Conservation (phyloP, 1,140 invertebrate genomes). For the Danaus plexippus region DNA sequence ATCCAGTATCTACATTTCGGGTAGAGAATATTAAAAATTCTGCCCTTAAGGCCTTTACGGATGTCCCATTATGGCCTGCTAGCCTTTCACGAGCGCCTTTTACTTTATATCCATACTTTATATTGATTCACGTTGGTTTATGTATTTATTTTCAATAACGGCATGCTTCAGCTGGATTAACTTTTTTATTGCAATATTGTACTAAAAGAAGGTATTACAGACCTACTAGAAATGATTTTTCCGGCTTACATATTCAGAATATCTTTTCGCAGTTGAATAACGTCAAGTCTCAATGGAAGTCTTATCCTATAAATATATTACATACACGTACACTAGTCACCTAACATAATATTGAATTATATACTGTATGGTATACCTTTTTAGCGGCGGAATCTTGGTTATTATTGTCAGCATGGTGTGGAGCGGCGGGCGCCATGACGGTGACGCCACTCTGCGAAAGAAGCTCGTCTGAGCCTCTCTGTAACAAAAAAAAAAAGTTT, state of each 20-base stretch:
- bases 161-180: no score
- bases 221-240: not conserved
- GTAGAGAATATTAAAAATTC: constrained; percentile 62
- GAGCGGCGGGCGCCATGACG: constrained; percentile 92
- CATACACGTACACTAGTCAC: no score
- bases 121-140: constrained; percentile 12
- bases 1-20: constrained; percentile 37
- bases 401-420: constrained; percentile 90
- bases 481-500: constrained; percentile 71
- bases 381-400: constrained; percentile 92
- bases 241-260: no score
- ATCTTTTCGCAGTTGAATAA: not conserved
- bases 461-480: constrained; percentile 97
- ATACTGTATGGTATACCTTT: constrained; percentile 77
- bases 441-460: constrained; percentile 90
- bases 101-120: constrained; percentile 48
- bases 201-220: constrained; percentile 6
- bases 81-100: constrained; percentile 55
- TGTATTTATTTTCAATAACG: not conserved
- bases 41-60: constrained; percentile 41
- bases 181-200: not conserved
- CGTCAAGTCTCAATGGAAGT: no score
- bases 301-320: no score
- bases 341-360: no score
- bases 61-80: constrained; percentile 54